phyloP scores from a whole-genome alignment of 2,888 invertebrate species.

The Saturnia pavonia region DNA sequence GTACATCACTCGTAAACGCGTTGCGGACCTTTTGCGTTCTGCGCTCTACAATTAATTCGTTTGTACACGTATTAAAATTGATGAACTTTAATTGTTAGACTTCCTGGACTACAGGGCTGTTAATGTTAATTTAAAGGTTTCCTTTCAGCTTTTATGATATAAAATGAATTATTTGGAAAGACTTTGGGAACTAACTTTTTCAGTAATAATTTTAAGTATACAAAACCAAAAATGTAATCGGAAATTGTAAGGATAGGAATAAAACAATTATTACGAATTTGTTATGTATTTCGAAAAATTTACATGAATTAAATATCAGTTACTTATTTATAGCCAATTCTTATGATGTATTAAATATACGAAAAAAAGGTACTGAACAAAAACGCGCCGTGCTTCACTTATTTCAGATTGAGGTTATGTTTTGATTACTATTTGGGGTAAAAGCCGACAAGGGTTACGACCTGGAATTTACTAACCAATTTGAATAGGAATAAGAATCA shows the following conservation, averaged over 20 bases:
- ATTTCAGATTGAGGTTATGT: conserved; percentile 77
- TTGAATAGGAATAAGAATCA: conserved; percentile 57
- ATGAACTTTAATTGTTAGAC: conserved; percentile 48
- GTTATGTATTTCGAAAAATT: conserved; percentile 64
- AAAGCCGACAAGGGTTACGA: conserved; percentile 59
- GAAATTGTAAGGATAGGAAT: conserved; percentile 52
- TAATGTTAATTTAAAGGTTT: conserved; percentile 22
- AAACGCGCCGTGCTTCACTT: conserved; percentile 63
- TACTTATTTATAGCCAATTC: conserved; percentile 63
- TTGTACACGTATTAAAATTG: conserved; percentile 47
- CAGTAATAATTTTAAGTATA: conserved; percentile 19
- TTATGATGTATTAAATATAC: conserved; percentile 45
- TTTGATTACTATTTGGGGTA: conserved; percentile 74
- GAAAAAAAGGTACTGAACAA: conserved; percentile 41
- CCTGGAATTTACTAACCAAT: conserved; percentile 57
- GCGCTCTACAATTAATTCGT: conserved; percentile 55
- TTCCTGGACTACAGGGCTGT: conserved; percentile 32
- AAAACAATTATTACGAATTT: conserved; percentile 67
- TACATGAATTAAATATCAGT: conserved; percentile 51
- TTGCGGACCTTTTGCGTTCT: conserved; percentile 64
- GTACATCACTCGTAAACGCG: conserved; percentile 63
- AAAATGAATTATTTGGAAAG: background rate
- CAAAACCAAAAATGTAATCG: conserved; percentile 18
- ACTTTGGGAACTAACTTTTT: background rate
- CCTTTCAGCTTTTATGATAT: conserved; percentile 9